Conservation (phyloP, 2,888 invertebrate genomes). For the Ctenicera cuprea region DNA sequence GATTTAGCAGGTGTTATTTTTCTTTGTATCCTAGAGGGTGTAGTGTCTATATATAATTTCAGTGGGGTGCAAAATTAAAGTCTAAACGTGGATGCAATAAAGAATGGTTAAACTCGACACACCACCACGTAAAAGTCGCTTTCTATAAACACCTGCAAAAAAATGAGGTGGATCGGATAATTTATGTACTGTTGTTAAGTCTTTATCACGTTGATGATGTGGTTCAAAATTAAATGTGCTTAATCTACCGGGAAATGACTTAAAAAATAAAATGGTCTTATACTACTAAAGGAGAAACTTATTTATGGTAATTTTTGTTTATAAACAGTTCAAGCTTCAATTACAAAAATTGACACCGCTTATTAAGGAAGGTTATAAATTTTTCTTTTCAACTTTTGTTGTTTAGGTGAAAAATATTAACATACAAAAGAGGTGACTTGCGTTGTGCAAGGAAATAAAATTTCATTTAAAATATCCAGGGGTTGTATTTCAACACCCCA, state of each 20-base stretch:
- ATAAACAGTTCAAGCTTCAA: too few relatives aligned
- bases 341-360: neutral
- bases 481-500: conserved; percentile 47
- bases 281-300: too few relatives aligned
- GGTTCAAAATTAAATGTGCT: too few relatives aligned
- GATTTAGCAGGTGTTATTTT: conserved; percentile 34
- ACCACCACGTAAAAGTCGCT: neutral
- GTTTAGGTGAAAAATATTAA: conserved; percentile 29
- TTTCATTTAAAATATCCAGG: conserved; percentile 43
- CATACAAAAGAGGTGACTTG: conserved; percentile 36
- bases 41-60: conserved; percentile 19
- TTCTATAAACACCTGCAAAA: conserved; percentile 1
- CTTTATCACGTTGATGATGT: too few relatives aligned
- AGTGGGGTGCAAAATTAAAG: conserved; percentile 29
- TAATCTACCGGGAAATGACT: too few relatives aligned
- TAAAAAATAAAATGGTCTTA: too few relatives aligned
- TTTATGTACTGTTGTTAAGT: conserved; percentile 4
- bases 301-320: too few relatives aligned
- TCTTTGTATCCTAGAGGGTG: conserved; percentile 25
- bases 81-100: conserved; percentile 30
- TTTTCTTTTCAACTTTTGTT: neutral
- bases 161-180: conserved; percentile 8
- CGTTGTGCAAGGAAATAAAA: conserved; percentile 36
- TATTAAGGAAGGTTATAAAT: conserved; percentile 16
- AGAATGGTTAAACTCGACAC: conserved; percentile 35